Evolutionary conservation across 2,113 vertebrate genomes (phyloP).

Genomic region (Cygnus buccinator): DNA sequence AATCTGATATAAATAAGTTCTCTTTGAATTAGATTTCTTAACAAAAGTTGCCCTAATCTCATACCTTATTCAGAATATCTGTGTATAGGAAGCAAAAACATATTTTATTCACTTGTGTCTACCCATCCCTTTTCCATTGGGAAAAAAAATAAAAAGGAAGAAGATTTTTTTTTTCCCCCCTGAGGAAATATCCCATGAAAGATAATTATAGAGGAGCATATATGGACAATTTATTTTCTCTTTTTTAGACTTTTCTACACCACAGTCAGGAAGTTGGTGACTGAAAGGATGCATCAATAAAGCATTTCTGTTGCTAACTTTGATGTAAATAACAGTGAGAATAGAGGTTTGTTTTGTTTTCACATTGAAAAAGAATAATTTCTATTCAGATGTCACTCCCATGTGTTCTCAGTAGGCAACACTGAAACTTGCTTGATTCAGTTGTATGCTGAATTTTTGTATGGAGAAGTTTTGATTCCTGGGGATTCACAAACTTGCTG

Average conservation of each 20-base stretch:
- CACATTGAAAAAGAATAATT: neutral
- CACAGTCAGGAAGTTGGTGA: neutral
- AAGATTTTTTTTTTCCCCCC: neutral
- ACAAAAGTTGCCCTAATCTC: neutral
- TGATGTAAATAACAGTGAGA: neutral
- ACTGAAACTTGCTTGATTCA: neutral
- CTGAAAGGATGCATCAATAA: neutral
- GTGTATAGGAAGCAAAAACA: neutral
- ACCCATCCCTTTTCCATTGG: neutral
- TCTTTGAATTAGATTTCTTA: neutral
- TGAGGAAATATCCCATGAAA: neutral
- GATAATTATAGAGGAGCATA: neutral
- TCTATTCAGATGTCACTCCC: neutral
- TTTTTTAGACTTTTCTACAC: neutral
- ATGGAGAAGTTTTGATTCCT: neutral
- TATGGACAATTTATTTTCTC: neutral
- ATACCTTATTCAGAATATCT: neutral
- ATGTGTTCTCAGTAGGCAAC: neutral
- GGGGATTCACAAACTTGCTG: neutral
- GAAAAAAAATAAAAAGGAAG: neutral
- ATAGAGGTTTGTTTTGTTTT: neutral
- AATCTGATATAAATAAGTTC: neutral
- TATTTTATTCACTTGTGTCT: neutral
- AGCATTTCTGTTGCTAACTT: neutral
- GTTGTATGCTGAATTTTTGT: neutral